Evolutionary conservation across 2,797 vertebrate genomes (phyloP).

Genomic region (Aldrovandia affinis): DNA sequence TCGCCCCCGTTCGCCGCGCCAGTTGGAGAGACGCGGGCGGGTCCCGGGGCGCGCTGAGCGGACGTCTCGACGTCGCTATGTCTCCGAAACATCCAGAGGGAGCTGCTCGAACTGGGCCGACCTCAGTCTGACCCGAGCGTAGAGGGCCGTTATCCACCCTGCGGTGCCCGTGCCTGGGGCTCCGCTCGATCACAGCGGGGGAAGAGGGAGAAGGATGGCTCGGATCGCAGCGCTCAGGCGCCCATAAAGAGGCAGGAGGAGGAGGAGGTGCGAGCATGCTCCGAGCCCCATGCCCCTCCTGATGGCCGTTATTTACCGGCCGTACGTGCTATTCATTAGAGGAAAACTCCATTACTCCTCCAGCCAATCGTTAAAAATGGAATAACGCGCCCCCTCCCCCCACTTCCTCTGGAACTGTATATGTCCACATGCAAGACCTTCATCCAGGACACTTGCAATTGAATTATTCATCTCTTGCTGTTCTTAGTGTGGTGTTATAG

Average conservation of each 20-base stretch:
- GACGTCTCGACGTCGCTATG: not conserved
- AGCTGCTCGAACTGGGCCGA: not conserved
- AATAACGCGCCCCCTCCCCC: not conserved
- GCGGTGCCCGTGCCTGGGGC: not conserved
- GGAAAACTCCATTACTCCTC: conserved; percentile 17
- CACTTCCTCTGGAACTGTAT: not conserved
- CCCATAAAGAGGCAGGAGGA: not conserved
- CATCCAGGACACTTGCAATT: not conserved
- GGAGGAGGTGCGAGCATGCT: not conserved
- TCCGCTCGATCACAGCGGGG: not conserved
- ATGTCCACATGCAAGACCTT: not conserved
- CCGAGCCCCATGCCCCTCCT: too few species aligned
- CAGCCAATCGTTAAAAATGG: conserved; percentile 20
- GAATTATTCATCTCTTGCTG: conserved; percentile 4
- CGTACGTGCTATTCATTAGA: not conserved
- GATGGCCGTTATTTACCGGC: not conserved
- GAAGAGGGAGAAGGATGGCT: not conserved
- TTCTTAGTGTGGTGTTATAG: not conserved
- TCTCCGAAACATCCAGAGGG: not conserved
- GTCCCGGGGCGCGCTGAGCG: too few species aligned
- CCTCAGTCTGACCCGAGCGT: not conserved
- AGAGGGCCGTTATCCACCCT: not conserved
- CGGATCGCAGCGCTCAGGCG: not conserved
- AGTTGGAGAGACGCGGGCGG: too few species aligned
- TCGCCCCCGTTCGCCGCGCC: not conserved